Percentiles rank a stretch among this genome's conserved stretches.
Conservation (phyloP, 2,888 invertebrate genomes). For the Parnassius apollo region DNA sequence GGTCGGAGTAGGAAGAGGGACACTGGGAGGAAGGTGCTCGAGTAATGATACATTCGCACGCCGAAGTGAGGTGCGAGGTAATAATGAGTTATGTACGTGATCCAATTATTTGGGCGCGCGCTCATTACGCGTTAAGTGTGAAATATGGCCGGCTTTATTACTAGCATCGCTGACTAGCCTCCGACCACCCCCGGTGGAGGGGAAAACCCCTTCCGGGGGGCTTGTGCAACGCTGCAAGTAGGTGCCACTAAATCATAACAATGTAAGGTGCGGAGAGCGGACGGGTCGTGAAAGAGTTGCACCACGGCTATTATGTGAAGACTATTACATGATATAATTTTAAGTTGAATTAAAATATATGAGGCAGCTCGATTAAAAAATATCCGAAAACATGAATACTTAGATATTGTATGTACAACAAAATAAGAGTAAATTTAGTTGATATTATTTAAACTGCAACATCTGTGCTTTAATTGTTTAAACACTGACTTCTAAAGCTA, state of each 20-base stretch:
- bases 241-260: slow-evolving; percentile 75
- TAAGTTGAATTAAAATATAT: too few relatives aligned
- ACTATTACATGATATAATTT: too few relatives aligned
- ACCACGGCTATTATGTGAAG: slow-evolving; percentile 20
- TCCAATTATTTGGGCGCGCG: slow-evolving; percentile 82
- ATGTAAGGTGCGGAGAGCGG: slow-evolving; percentile 64
- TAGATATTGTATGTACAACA: too few relatives aligned
- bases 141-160: slow-evolving; percentile 81
- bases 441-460: too few relatives aligned
- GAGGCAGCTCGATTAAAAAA: too few relatives aligned
- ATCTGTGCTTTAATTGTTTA: too few relatives aligned
- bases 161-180: slow-evolving; percentile 64
- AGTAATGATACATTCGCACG: slow-evolving; percentile 76
- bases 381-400: too few relatives aligned
- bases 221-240: slow-evolving; percentile 55
- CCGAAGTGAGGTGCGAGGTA: slow-evolving; percentile 77
- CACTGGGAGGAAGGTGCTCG: slow-evolving; percentile 30
- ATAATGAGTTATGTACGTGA: slow-evolving; percentile 83
- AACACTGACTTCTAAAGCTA: too few relatives aligned
- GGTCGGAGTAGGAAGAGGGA: slow-evolving; percentile 26
- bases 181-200: slow-evolving; percentile 32
- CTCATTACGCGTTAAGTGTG: slow-evolving; percentile 82
- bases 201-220: slow-evolving; percentile 37
- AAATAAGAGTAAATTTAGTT: too few relatives aligned
- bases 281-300: slow-evolving; percentile 35